Evolutionary conservation across 1,140 invertebrate genomes (phyloP).

Genomic region (Hylaeus volcanicus): DNA sequence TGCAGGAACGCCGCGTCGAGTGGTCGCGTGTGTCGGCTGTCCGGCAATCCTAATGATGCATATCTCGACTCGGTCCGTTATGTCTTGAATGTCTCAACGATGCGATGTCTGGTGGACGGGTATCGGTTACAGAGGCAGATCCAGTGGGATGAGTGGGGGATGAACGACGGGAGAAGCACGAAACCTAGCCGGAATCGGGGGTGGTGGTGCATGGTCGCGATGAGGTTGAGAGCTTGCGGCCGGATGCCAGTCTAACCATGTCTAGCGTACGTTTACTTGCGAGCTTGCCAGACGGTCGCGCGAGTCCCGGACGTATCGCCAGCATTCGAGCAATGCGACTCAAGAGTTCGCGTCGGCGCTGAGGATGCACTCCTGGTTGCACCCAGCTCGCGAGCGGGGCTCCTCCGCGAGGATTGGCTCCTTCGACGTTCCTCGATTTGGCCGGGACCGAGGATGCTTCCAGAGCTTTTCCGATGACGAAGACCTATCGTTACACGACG

Average conservation of each 20-base stretch:
- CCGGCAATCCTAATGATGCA: slow-evolving; percentile 75
- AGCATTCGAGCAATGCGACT: slow-evolving; percentile 74
- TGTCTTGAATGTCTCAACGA: slow-evolving; percentile 75
- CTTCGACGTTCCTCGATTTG: background rate
- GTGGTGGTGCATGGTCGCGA: slow-evolving; percentile 70
- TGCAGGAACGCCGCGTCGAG: slow-evolving; percentile 59
- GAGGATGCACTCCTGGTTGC: slow-evolving; percentile 51
- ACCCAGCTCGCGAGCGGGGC: background rate
- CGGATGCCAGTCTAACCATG: slow-evolving; percentile 76
- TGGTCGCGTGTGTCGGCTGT: slow-evolving; percentile 61
- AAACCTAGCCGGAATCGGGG: slow-evolving; percentile 52
- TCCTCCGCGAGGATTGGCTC: slow-evolving; percentile 16
- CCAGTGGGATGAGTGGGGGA: background rate
- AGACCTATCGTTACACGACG: too few relatives aligned
- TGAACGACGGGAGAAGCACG: slow-evolving; percentile 48
- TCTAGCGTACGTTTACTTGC: slow-evolving; percentile 72
- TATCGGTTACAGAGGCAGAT: slow-evolving; percentile 21
- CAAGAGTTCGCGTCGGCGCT: slow-evolving; percentile 70
- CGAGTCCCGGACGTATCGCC: slow-evolving; percentile 66
- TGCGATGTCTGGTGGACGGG: slow-evolving; percentile 59
- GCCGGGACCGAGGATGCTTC: background rate
- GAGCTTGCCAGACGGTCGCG: slow-evolving; percentile 64
- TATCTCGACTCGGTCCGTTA: slow-evolving; percentile 75
- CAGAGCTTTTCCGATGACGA: background rate
- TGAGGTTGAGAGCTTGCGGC: slow-evolving; percentile 79